Base-by-base conservation (phyloP, 2,888 invertebrate genomes). In the Agonum fuliginosum region DNA sequence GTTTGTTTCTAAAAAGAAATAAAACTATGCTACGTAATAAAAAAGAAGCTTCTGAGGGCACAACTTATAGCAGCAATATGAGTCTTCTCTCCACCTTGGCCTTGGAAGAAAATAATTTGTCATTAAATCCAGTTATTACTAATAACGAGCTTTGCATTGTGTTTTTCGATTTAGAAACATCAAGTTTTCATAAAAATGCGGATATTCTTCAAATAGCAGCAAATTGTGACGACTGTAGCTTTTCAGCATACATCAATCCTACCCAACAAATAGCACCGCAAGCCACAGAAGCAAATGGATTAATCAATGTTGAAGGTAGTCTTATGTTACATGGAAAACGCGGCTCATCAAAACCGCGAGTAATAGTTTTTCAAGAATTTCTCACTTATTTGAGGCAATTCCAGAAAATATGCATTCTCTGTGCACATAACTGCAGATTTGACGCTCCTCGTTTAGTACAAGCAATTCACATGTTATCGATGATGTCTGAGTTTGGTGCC, bases 1-100 rank as follows among this genome's bases (percentile, higher is more conserved):
- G 79, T 34, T 69, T 65, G 10, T 27, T 24, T 5, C 30, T 74
- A 1, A 80, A 80, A 78, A 14, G 14, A 3, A 78, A 73, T 10
- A 41, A 79, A 62, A 78, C 72, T 20, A 12, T 48, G 70, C 51
- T 70, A 78, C 27, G 67, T n/a, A 17, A 65, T 70, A 19, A 30
- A 6, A 78, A 34, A 19, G 79, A 81, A 41, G 14, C 37, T 4
- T 75, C 80, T 80, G 30, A 58, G 43, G 58, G 78, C 10, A 73
- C 24, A 14, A 5, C 8, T 5, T 30, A 30, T 8, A 30, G 30
- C 30, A 30, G 30, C 8, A 30, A 30, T 8, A 30, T 30, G 30
- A 8, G 30, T 5, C 30, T 30, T 5, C 8, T 30, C 30, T 5
- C 3, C 8, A 8, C 8, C 8, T 8, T 5, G 30, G 4, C 30